Evolutionary conservation across 2,888 invertebrate species (phyloP), one percentile per base, ranked within the genome.

Genomic region (Harpalus rubripes): DNA sequence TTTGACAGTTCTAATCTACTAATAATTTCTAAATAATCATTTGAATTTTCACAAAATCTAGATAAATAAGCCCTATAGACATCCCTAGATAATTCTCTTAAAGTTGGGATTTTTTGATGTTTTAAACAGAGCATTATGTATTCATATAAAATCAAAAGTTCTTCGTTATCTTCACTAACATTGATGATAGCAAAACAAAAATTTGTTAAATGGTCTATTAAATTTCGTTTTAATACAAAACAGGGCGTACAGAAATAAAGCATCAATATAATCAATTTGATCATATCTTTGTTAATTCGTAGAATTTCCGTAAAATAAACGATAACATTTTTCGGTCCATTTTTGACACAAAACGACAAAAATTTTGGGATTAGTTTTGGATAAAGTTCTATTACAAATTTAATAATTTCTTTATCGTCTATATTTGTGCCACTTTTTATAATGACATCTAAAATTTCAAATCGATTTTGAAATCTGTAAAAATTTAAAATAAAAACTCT

Each of bases 401-500:
- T 32, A 7, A 83, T 72, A 12, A 83, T 52, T 18, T 74, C 58
- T 26, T 59, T 58, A 32, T 61, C 44, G 22, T 84, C 83, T 15
- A 84, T 39, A 18, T 76, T 84, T 0, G 76, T 72, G 22, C 83
- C 83, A 10, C 61, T 32, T n/a, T 63, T 15, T 6, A 84, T 84
- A 5, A 84, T 15, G 7, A 76, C 32, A 22, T 84, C 26, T 15
- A 84, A 61, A 12, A 84, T 76, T 18, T 84, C 83, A 61, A 65
- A 76, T 3, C 63, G 26, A n/a, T 84, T 59, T 10, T 76, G 16
- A 15, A 65, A 84, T 41, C 76, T 18, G 32, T 84, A 76, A 44
- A 84, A 84, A 44, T 84, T 84, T 84, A 65, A 44, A 15, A 83
- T 59, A 74, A 83, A 83, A 1, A 63, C 58, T 15, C 82, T 56